These are phyloP conservation scores for Synodontis membranacea DNA, from an alignment of 2,113 vertebrate species.

Conservation along the genomic window DNA sequence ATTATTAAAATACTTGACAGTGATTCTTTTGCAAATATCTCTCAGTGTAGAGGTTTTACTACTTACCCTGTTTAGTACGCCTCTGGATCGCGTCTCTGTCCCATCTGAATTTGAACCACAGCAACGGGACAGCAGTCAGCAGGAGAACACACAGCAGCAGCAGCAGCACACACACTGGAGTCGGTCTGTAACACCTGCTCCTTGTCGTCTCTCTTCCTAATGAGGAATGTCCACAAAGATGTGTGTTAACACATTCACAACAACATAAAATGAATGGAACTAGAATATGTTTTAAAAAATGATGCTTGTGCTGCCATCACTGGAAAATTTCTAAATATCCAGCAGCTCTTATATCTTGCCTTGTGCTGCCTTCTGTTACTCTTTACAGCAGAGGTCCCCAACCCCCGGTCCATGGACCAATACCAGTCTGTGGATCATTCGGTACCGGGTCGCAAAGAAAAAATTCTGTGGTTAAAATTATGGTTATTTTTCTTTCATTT, in stretches of 20 bases:
- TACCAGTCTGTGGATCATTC: too few species aligned
- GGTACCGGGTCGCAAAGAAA: too few species aligned
- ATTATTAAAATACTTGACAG: neutral
- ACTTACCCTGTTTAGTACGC: neutral
- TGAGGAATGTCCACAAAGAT: neutral
- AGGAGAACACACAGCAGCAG: neutral
- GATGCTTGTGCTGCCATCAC: too few species aligned
- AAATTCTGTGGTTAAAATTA: too few species aligned
- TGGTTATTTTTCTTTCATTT: too few species aligned
- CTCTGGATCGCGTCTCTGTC: neutral
- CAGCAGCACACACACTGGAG: neutral
- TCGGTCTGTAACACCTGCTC: neutral
- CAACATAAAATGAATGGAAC: neutral
- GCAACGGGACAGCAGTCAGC: neutral
- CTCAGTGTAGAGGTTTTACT: neutral
- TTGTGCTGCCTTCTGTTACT: too few species aligned
- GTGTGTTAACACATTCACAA: neutral
- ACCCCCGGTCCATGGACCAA: too few species aligned
- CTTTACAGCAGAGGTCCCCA: too few species aligned
- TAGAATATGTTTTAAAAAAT: neutral
- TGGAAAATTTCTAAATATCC: too few species aligned
- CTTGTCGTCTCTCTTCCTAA: neutral
- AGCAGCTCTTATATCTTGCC: too few species aligned
- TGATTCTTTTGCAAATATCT: neutral
- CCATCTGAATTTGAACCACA: neutral